Evolutionary conservation across 2,797 vertebrate species (phyloP), one percentile per base, ranked within the genome.

Genomic region (Zalophus californianus): DNA sequence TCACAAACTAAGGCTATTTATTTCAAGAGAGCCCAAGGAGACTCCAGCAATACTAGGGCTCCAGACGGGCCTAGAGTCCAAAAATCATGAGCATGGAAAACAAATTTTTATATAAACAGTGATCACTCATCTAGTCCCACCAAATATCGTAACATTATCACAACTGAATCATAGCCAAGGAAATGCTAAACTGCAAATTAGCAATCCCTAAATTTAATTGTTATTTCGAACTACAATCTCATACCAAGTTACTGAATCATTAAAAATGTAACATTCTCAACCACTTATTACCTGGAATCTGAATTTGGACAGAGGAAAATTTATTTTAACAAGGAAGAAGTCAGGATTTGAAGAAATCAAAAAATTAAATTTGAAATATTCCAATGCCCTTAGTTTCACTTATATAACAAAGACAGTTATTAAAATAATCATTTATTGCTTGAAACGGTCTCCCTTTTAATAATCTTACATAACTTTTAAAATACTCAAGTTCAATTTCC

Each of bases 311-410:
- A 86, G 29, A 86, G 79, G 14, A 80, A 97, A 80, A 89, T 70
- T 78, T 83, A 92, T 94, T 83, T 96, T 96, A 95, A 89, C 66
- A 95, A 68, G 73, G 5, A 12, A 89, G 92, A 86, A 82, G 38
- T 86, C 16, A 89, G 25, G 80, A 83, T 86, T 94, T 97, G n/a
- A 95, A 86, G 35, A 97, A 92, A 50, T 95, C 32, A 90, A 14
- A 92, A 90, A 86, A 90, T 86, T 95, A 72, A 96, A 78, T 86
- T 94, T 73, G 62, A 90, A 94, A 60, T 95, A 86, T 60, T 29
- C n/a, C 35, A 75, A 70, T 41, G 35, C 0, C 32, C 16, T 54
- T 78, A 80, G n/a, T 88, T 91, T 82, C 60, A 86, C 48, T 77
- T 90, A 75, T 44, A n/a, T 80, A 91, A 84, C 35, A 95, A 80